A percentile compares a stretch with the other conserved stretches of the same genome.
These are phyloP conservation scores for Panagrolaimus sp. DNA, from an alignment of 1,140 invertebrate genomes.

Conservation along the genomic window DNA sequence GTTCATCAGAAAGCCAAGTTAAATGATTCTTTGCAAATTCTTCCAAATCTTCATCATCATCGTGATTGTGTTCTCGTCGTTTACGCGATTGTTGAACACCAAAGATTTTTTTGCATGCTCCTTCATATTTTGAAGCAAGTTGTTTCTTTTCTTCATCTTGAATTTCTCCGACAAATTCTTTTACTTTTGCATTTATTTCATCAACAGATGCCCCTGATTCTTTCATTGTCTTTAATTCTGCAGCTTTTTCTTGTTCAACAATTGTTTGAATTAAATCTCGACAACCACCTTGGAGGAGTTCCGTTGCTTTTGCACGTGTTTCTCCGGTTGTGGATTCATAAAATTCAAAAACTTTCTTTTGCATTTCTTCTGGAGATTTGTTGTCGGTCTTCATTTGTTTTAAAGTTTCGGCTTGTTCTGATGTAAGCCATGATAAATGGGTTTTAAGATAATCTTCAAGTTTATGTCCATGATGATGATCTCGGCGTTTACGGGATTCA, in stretches of 20 bases:
- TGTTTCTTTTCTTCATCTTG: conserved; percentile 43
- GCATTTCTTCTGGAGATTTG: conserved; percentile 3
- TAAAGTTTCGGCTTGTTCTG: conserved; percentile 14
- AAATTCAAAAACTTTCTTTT: conserved; percentile 1
- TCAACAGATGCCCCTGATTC: conserved; percentile 31
- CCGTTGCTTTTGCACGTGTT: conserved; percentile 27
- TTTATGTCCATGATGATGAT: conserved; percentile 31
- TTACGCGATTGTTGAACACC: conserved; percentile 8
- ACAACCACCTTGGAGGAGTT: conserved; percentile 29
- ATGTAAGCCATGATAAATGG: conserved; percentile 42
- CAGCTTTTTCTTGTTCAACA: conserved; percentile 44
- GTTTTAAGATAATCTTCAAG: conserved; percentile 42
- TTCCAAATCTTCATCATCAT: conserved; percentile 31
- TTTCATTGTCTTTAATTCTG: conserved; percentile 42
- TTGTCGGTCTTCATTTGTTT: conserved; percentile 37
- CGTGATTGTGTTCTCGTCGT: conserved; percentile 19
- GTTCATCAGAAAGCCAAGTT: conserved; percentile 39
- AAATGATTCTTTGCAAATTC: conserved; percentile 42
- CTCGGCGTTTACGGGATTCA: conserved; percentile 16
- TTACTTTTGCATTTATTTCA: conserved; percentile 34
- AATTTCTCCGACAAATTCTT: conserved; percentile 30
- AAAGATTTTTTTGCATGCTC: conserved; percentile 36
- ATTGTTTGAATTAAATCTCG: conserved; percentile 15
- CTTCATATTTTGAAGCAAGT: conserved; percentile 25
- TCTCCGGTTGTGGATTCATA: background rate